Conservation (phyloP, 2,113 vertebrate genomes). For the Festucalex cinctus region DNA sequence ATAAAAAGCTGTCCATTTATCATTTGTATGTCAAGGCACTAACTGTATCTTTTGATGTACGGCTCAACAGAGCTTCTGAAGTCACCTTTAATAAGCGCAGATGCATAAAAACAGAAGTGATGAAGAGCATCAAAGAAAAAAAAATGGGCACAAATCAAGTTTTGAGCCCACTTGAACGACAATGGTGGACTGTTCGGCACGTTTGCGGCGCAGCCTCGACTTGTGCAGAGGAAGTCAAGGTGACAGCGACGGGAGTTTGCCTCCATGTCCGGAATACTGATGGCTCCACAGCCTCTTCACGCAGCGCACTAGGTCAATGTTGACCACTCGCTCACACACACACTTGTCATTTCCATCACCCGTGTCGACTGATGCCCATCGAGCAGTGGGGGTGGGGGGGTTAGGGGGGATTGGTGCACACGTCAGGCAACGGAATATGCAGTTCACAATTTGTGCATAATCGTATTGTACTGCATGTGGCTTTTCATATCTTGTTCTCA, state of each 20-base stretch:
- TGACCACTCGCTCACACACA: constrained; percentile 42
- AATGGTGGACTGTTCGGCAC: constrained; percentile 42
- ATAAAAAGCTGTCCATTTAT: too few species aligned
- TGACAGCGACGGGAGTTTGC: constrained; percentile 61
- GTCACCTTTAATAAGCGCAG: constrained; percentile 32
- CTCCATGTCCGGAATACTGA: constrained; percentile 66
- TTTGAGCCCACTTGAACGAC: constrained; percentile 42
- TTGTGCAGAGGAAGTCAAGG: constrained; percentile 62
- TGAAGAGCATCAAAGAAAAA: constrained; percentile 5
- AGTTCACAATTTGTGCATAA: not conserved
- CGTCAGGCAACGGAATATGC: not conserved
- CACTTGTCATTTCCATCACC: constrained; percentile 32
- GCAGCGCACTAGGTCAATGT: constrained; percentile 44
- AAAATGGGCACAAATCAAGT: constrained; percentile 18
- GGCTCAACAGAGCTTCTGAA: constrained; percentile 19
- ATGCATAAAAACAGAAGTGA: constrained; percentile 7
- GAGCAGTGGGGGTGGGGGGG: constrained; percentile 20
- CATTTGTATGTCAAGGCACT: too few species aligned
- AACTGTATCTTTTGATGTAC: constrained; percentile 13
- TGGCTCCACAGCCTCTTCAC: constrained; percentile 44
- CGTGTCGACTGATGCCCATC: constrained; percentile 39
- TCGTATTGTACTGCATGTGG: not conserved
- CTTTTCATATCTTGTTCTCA: too few species aligned
- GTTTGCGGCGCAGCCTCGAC: constrained; percentile 48
- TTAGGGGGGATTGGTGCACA: too few species aligned